These are phyloP conservation scores for Luperina testacea DNA, from an alignment of 2,888 invertebrate genomes.

Conservation along the genomic window DNA sequence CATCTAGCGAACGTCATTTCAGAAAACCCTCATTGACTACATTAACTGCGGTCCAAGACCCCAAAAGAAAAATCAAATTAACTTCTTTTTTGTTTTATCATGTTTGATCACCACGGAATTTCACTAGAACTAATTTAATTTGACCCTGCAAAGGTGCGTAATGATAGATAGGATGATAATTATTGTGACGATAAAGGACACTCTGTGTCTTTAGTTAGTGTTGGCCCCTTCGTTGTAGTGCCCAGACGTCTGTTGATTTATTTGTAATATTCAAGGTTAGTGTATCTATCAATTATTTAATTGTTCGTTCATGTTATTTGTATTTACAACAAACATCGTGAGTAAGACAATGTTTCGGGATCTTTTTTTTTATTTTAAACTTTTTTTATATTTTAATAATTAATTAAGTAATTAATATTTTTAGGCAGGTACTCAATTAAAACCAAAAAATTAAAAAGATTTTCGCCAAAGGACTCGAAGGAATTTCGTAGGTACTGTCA, in stretches of 20 bases:
- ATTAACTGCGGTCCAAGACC: too few species aligned
- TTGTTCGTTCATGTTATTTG: not conserved
- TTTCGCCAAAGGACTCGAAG: not conserved
- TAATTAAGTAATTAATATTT: too few species aligned
- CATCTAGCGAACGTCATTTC: too few species aligned
- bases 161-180: not conserved
- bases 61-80: too few species aligned
- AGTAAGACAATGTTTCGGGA: not conserved
- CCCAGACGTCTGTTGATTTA: constrained; percentile 5
- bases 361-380: not conserved
- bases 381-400: not conserved
- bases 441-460: not conserved
- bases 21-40: too few species aligned
- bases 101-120: too few species aligned
- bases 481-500: too few species aligned
- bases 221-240: not conserved
- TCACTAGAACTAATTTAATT: too few species aligned
- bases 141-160: too few species aligned
- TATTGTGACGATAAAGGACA: constrained; percentile 1
- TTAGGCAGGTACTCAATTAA: too few species aligned
- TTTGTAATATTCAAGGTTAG: constrained; percentile 23
- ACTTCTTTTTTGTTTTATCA: too few species aligned
- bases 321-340: not conserved
- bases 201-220: constrained; percentile 22
- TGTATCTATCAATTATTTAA: not conserved